Base-by-base conservation (phyloP, 1,140 invertebrate species). In the Drosophila lacertosa region DNA sequence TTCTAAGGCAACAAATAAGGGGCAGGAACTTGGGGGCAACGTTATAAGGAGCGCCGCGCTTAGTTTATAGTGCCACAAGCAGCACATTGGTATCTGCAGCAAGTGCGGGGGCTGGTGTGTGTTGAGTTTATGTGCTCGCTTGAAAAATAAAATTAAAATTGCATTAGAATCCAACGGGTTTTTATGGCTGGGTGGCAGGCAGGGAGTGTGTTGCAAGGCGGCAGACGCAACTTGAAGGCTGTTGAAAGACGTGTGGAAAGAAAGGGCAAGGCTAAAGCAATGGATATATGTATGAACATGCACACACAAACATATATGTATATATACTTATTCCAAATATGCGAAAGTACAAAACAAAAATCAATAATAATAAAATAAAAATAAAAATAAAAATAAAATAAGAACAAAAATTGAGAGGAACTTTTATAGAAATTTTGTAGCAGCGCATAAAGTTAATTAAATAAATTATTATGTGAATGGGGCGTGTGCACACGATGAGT, bases 401-500 rank as follows among this genome's bases (percentile, higher is more conserved):
- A n/a, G n/a, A n/a, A n/a, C n/a, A n/a, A n/a, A n/a, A n/a, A n/a
- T n/a, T n/a, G n/a, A n/a, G n/a, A n/a, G n/a, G n/a, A n/a, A n/a
- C 44, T 58, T 44, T 71, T 78, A 74, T 78, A 82, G 78, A 88
- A 78, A 88, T 75, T 86, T 86, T 88, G 74, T 78, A 82, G 82
- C 75, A 84, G 77, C 77, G 83, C 50, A 84, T 88, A 88, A 88
- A 89, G 78, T 89, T 88, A 88, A 88, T 88, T 88, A 88, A 88
- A 88, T 88, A 88, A 88, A 88, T 89, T 88, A 89, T 88, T 88
- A 88, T 88, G 75, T 88, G 82, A 88, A 88, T 88, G 82, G 82
- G 82, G 82, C 80, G 81, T 84, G 81, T 84, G 80, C 82, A 81
- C 82, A 81, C 82, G 82, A 86, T 86, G 82, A 86, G 82, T 86